Base-by-base conservation (phyloP, 2,888 invertebrate genomes). In the Heliconius ismenius region DNA sequence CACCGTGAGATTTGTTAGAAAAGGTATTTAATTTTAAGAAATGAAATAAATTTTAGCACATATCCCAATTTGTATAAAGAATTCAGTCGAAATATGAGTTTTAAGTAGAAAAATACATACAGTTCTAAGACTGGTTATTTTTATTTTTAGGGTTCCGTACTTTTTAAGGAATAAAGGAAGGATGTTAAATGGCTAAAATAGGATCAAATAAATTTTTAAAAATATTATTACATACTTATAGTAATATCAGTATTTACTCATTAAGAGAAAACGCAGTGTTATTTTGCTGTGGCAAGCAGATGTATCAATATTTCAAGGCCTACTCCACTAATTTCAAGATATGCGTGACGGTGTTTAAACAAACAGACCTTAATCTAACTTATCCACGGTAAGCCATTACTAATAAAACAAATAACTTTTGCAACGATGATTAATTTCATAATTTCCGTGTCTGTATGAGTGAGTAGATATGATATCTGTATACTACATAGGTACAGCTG, bases 1-100 rank as follows among this genome's bases (percentile, higher is more conserved):
- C 72, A 76, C 75, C 76, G 78, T 79, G 78, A 79, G 79, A 77
- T 77, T 72, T 63, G 60, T 78, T 73, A 60, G 28, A 43, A 58
- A 43, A 60, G 39, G 15, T 54, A 54, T 54, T 54, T 54, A 3
- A 54, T 54, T 54, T 54, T 9, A 18, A 49, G 15, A 18, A 49
- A 49, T 21, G 26, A 26, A 54, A 64, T 58, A 24, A 15, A 65
- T 62, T 64, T 60, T 58, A 36, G 58, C 13, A 43, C 69, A 76
- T 69, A 73, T 67, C 13, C 24, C 24, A 60, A 24, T n/a, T n/a
- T 24, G 10, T 43, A 21, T 54, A 49, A 2, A 3, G 4, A 43
- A 43, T 49, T 49, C 49, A 49, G 49, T 18, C 1, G 21, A 4
- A 18, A 54, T 54, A 1, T 21, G 21, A 43, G 15, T 54, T 21